Base-by-base conservation (phyloP, 2,797 vertebrate genomes). In the Acanthopagrus latus region DNA sequence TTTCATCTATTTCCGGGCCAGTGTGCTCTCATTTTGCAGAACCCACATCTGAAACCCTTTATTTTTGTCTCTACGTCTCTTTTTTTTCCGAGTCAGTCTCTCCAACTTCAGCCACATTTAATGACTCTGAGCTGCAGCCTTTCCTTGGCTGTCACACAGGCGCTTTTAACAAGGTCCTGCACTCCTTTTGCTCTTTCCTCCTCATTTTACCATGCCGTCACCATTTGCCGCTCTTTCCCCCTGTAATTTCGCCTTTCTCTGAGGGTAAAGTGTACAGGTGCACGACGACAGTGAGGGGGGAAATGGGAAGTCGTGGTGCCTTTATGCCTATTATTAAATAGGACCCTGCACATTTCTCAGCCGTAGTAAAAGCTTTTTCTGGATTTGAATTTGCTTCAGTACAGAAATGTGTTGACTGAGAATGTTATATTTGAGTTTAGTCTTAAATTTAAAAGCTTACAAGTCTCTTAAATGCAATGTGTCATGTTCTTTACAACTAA, bases 151-250 rank as follows among this genome's bases (percentile, higher is more conserved):
- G 89, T 91, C 92, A 88, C 81, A 64, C 41, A 83, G 67, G 82
- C 74, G 81, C 71, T 86, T 87, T 90, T 90, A 91, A 93, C 89
- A 91, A 91, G 90, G 88, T 85, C 70, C 72, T 81, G 78, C 78
- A 68, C 85, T 86, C 74, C 65, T 78, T 83, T 80, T 71, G 71
- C 88, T 86, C 82, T 80, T 86, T 82, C 74, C 81, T 78, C 79
- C 71, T 82, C 69, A 84, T 89, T 86, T 80, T 78, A 76, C 72
- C 81, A 33, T 48, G 52, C 78, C 74, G 64, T 62, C 18, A 38
- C 78, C 79, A 82, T 81, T 82, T 58, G 74, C 63, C 57, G 55
- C 82, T 67, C 65, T 68, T 76, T 23, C 58, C 57, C 41, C 7
- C 41, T 65, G 65, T 78, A 86, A 84, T 85, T 88, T 80, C 0